A percentile compares a stretch with the other conserved stretches of the same genome.
phyloP scores from a whole-genome alignment of 2,888 invertebrate species.

The Nomada fucata region DNA sequence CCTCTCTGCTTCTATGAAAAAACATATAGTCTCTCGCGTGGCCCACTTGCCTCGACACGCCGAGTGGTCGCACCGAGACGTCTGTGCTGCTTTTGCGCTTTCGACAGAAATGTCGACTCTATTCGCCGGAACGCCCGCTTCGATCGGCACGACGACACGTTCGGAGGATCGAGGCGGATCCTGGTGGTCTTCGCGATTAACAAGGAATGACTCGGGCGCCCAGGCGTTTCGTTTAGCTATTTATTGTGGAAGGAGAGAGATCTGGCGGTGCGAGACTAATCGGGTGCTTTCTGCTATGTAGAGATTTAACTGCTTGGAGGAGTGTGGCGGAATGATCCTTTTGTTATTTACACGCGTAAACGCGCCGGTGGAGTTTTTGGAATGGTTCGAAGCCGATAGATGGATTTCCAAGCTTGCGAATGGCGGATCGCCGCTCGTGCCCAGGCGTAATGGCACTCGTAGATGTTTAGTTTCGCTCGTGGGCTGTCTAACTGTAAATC shows the following conservation, averaged over 20 bases:
- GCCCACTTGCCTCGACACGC: not conserved
- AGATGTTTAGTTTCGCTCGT: slow-evolving; percentile 10
- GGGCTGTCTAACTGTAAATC: slow-evolving; percentile 53
- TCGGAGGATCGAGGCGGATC: not conserved
- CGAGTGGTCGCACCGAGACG: not conserved
- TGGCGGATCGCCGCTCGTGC: too few relatives aligned
- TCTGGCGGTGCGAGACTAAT: slow-evolving; percentile 51
- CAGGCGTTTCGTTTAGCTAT: not conserved
- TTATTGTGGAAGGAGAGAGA: not conserved
- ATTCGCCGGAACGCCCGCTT: too few relatives aligned
- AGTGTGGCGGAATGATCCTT: slow-evolving; percentile 31
- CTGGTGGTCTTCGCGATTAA: not conserved
- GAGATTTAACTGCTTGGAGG: slow-evolving; percentile 7
- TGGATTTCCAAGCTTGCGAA: not conserved
- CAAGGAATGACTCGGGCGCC: not conserved
- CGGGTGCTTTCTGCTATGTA: slow-evolving; percentile 49
- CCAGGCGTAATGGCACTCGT: not conserved
- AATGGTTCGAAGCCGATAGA: not conserved
- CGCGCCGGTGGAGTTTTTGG: not conserved
- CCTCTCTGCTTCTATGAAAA: slow-evolving; percentile 37
- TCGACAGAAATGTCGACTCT: not conserved
- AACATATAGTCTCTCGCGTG: not conserved
- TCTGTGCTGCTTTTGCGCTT: slow-evolving; percentile 15
- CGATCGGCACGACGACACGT: too few relatives aligned
- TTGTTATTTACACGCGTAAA: slow-evolving; percentile 34